Evolutionary conservation across 2,888 invertebrate species (phyloP).

Genomic region (Horisme vitalbata): DNA sequence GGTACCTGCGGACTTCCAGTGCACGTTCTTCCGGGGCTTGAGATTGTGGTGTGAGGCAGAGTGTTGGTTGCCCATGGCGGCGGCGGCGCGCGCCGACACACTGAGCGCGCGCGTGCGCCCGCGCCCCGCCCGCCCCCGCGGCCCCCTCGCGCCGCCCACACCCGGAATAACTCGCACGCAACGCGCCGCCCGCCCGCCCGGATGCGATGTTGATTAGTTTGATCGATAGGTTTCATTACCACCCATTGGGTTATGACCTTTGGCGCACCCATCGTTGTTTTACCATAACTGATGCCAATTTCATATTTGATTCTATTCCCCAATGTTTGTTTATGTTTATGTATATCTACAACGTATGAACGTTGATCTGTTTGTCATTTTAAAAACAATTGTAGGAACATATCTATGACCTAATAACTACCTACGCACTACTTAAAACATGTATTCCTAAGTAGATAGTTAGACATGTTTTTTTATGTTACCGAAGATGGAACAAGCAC

Average conservation of each 20-base stretch:
- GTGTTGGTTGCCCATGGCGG: conserved; percentile 81
- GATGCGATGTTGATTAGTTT: conserved; percentile 66
- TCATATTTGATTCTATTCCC: not conserved
- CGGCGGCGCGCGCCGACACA: conserved; percentile 78
- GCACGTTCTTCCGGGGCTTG: conserved; percentile 89
- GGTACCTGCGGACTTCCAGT: conserved; percentile 93
- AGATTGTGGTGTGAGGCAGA: conserved; percentile 71
- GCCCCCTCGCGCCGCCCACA: conserved; percentile 41
- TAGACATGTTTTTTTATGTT: too few relatives aligned
- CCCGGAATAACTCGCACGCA: conserved; percentile 67
- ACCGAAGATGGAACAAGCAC: too few relatives aligned
- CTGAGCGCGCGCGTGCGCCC: conserved; percentile 60
- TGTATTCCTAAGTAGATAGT: too few relatives aligned
- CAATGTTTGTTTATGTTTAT: conserved; percentile 7
- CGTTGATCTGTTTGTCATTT: too few relatives aligned
- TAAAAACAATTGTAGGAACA: too few relatives aligned
- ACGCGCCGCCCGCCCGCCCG: conserved; percentile 51
- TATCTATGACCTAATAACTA: too few relatives aligned
- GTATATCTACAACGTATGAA: not conserved
- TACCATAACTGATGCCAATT: conserved; percentile 9
- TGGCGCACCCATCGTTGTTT: conserved; percentile 26
- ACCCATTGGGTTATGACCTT: conserved; percentile 29
- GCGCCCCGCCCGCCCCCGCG: conserved; percentile 44
- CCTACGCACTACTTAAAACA: too few relatives aligned
- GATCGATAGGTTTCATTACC: conserved; percentile 57